Evolutionary conservation across 2,797 vertebrate genomes (phyloP).

Genomic region (Gila robusta): DNA sequence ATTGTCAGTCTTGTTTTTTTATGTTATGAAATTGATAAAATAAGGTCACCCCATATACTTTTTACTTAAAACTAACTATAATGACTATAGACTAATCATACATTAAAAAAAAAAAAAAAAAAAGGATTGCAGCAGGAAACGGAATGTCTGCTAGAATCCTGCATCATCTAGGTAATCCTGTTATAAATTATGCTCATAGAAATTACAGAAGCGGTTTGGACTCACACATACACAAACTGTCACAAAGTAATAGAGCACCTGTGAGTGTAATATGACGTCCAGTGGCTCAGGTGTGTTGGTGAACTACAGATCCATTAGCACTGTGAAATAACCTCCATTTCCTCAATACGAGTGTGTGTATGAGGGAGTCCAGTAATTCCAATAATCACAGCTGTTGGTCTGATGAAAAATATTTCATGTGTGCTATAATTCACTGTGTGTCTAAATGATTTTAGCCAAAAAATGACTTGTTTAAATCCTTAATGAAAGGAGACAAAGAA

Average conservation of each 20-base stretch:
- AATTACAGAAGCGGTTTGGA: conserved; percentile 12
- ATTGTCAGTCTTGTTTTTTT: too few relatives aligned
- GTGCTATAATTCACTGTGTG: conserved; percentile 40
- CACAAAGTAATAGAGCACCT: conserved; percentile 53
- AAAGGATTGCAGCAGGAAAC: background rate
- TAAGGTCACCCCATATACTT: background rate
- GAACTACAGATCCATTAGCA: conserved; percentile 52
- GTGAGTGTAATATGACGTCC: conserved; percentile 37
- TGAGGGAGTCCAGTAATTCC: conserved; percentile 29
- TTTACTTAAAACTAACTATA: background rate
- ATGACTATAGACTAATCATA: background rate
- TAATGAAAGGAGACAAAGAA: conserved; percentile 41
- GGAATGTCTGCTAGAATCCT: background rate
- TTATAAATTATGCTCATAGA: conserved; percentile 4
- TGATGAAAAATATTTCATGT: conserved; percentile 55
- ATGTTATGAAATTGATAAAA: background rate
- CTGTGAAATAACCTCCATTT: conserved; percentile 53
- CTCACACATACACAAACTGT: conserved; percentile 28
- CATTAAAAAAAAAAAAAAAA: background rate
- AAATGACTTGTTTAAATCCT: conserved; percentile 35
- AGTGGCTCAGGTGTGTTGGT: conserved; percentile 53
- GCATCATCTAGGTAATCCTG: conserved; percentile 2
- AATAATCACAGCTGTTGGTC: conserved; percentile 57
- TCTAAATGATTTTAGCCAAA: conserved; percentile 35
- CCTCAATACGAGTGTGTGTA: conserved; percentile 6